Evolutionary conservation across 2,113 vertebrate genomes (phyloP).

Genomic region (Puma concolor): DNA sequence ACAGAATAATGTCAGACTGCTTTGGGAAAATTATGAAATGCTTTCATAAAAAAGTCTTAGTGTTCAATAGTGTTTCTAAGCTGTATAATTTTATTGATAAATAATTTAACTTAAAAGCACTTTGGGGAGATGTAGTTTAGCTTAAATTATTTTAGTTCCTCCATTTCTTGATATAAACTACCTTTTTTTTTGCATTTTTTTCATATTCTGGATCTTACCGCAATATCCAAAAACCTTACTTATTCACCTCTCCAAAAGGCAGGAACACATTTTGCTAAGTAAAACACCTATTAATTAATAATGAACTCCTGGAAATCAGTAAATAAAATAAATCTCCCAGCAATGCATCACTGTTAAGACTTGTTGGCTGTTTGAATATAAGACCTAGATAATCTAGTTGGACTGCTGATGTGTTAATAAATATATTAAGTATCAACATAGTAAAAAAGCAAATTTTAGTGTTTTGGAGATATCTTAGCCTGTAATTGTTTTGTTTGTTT

Average conservation of each 20-base stretch:
- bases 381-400: neutral
- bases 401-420: neutral
- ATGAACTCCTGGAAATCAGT: neutral
- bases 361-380: conserved; percentile 16
- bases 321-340: conserved; percentile 23
- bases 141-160: neutral
- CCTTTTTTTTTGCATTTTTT: neutral
- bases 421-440: conserved; percentile 25
- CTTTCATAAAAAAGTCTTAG: neutral
- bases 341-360: neutral
- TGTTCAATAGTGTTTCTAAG: neutral
- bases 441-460: neutral
- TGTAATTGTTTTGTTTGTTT: neutral
- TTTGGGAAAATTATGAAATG: neutral
- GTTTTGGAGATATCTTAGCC: neutral
- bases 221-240: neutral
- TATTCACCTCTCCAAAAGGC: neutral
- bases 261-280: neutral
- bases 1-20: neutral
- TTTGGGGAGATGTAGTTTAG: neutral
- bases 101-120: neutral
- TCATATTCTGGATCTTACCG: neutral
- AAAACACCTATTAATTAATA: conserved; percentile 9
- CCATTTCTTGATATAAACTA: neutral
- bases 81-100: neutral